Percentiles rank a stretch among this genome's conserved stretches.
Evolutionary conservation across 2,888 invertebrate genomes (phyloP).

Genomic region (Iphiclides podalirius): DNA sequence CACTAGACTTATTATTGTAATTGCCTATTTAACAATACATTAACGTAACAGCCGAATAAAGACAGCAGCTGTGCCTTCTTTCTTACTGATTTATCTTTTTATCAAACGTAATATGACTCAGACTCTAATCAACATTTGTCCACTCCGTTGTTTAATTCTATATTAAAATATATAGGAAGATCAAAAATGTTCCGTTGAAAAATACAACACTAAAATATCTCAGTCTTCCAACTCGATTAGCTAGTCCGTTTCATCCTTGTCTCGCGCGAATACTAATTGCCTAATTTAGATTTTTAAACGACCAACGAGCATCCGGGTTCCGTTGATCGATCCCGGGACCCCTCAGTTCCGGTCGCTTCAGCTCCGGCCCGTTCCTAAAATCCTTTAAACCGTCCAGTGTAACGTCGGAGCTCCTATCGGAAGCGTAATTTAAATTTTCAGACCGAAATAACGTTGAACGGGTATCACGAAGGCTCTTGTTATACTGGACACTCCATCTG

Average conservation of each 20-base stretch:
- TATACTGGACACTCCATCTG: conserved; percentile 65
- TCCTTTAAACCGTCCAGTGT: conserved; percentile 61
- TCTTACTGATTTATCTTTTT: too few species aligned
- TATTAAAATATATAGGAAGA: too few species aligned
- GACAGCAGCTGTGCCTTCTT: too few species aligned
- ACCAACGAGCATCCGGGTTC: conserved; percentile 61
- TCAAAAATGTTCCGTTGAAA: conserved; percentile 5
- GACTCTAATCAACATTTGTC: too few species aligned
- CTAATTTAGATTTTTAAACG: conserved; percentile 75
- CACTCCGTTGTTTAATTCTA: too few species aligned
- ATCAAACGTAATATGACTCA: too few species aligned
- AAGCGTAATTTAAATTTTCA: conserved; percentile 36
- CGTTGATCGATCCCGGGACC: conserved; percentile 66
- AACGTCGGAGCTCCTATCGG: conserved; percentile 41
- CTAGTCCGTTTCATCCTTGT: conserved; percentile 26
- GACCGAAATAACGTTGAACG: conserved; percentile 26
- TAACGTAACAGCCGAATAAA: too few species aligned
- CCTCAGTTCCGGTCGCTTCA: conserved; percentile 71
- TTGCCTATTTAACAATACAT: too few species aligned
- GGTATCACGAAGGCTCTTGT: conserved; percentile 32
- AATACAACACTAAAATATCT: conserved; percentile 12
- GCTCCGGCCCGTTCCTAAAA: conserved; percentile 69
- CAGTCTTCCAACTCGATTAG: conserved; percentile 16
- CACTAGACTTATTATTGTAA: too few species aligned
- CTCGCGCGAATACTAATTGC: conserved; percentile 68